Conservation (phyloP, 2,888 invertebrate species). For the Cerastis rubricosa region DNA sequence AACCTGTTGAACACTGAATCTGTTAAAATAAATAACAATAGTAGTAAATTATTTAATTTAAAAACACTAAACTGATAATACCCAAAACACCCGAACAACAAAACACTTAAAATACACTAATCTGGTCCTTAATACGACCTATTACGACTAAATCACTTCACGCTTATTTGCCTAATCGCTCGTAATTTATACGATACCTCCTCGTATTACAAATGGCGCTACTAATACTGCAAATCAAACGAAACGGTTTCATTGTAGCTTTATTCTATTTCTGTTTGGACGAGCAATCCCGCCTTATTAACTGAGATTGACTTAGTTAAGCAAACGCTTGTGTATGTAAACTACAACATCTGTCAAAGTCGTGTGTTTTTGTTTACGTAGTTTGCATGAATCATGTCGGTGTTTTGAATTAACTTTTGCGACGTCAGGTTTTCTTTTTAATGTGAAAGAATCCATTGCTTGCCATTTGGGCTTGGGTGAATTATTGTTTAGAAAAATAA, state of each 20-base stretch:
- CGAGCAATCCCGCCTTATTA: conserved; percentile 60
- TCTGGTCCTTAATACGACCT: conserved; percentile 40
- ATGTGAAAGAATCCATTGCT: not conserved
- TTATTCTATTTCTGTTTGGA: conserved; percentile 48
- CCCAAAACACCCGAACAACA: not conserved
- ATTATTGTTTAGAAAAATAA: not conserved
- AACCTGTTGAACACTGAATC: not conserved
- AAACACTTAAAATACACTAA: conserved; percentile 40
- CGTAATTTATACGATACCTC: conserved; percentile 49
- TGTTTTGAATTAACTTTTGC: conserved; percentile 15
- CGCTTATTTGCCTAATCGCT: conserved; percentile 51
- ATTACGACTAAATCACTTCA: conserved; percentile 42
- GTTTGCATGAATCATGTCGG: conserved; percentile 14
- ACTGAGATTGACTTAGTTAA: conserved; percentile 63
- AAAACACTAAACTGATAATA: conserved; percentile 1
- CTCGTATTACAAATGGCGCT: conserved; percentile 46
- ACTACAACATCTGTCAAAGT: conserved; percentile 58
- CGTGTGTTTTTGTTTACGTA: conserved; percentile 35
- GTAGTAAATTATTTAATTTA: not conserved
- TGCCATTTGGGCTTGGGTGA: not conserved
- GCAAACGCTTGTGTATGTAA: conserved; percentile 54
- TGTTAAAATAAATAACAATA: not conserved
- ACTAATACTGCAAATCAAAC: conserved; percentile 63
- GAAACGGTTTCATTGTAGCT: conserved; percentile 50
- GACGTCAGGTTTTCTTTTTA: not conserved